phyloP scores from a whole-genome alignment of 2,113 vertebrate genomes.

The Protobothrops flavoviridis region DNA sequence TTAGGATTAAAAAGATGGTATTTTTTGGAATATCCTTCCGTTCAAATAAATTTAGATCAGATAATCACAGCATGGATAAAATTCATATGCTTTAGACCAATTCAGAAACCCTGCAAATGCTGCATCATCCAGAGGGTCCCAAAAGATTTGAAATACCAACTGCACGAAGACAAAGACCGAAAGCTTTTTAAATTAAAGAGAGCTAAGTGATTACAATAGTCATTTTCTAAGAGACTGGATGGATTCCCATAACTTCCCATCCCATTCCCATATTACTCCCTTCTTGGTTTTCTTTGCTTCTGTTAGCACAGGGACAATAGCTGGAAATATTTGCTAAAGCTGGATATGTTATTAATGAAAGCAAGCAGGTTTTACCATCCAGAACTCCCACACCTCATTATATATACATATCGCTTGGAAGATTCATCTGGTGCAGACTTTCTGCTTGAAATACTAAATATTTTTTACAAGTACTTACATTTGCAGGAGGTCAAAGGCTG shows the following conservation, averaged over 20 bases:
- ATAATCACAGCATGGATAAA: background rate
- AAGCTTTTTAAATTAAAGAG: background rate
- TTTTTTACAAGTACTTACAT: background rate
- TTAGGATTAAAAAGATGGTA: background rate
- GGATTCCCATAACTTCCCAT: background rate
- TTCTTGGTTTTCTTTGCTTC: background rate
- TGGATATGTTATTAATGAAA: background rate
- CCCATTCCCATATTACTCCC: background rate
- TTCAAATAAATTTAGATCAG: background rate
- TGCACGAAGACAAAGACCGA: background rate
- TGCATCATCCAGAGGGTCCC: background rate
- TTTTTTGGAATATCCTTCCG: background rate
- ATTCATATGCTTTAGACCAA: background rate
- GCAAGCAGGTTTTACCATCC: background rate
- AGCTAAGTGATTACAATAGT: background rate
- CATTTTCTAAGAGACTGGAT: background rate
- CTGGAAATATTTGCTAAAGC: background rate
- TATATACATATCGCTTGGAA: no score
- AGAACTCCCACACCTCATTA: no score
- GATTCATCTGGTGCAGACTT: background rate
- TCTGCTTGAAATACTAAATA: background rate
- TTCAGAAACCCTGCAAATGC: background rate
- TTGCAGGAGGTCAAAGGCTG: no score
- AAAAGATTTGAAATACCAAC: background rate
- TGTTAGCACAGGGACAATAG: background rate